These are phyloP conservation scores for Indri indri DNA, from an alignment of 2,113 vertebrate species.

Conservation along the genomic window DNA sequence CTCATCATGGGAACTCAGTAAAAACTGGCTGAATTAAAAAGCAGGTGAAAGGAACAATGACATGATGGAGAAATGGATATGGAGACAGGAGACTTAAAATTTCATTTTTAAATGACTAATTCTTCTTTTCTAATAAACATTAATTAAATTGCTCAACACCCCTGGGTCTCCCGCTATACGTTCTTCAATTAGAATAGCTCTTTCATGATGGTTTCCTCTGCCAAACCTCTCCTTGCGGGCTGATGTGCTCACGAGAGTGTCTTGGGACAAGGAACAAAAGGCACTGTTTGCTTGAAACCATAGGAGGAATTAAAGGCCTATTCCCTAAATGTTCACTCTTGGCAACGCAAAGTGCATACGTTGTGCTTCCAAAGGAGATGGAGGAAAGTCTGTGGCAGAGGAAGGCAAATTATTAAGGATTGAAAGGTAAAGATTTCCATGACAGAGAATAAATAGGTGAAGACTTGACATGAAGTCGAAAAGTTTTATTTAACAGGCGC, in stretches of 20 bases:
- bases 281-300: not conserved
- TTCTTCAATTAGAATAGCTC: conserved; percentile 47
- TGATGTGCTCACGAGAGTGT: not conserved
- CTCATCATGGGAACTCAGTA: not conserved
- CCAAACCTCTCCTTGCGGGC: not conserved
- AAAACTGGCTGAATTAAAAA: conserved; percentile 5
- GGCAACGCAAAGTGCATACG: not conserved
- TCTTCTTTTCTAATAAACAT: conserved; percentile 51
- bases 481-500: not conserved
- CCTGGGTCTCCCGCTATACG: conserved; percentile 24
- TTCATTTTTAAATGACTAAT: conserved; percentile 55
- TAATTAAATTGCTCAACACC: conserved; percentile 54
- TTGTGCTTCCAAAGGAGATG: not conserved
- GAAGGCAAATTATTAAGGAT: not conserved
- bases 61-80: not conserved
- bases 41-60: not conserved
- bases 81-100: not conserved
- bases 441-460: not conserved
- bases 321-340: not conserved
- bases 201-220: not conserved
- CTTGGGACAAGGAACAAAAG: not conserved
- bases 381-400: not conserved
- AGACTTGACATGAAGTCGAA: not conserved
- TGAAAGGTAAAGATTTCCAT: not conserved
- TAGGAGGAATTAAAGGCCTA: not conserved